phyloP scores from a whole-genome alignment of 2,797 vertebrate species.

The Megalops cyprinoides region DNA sequence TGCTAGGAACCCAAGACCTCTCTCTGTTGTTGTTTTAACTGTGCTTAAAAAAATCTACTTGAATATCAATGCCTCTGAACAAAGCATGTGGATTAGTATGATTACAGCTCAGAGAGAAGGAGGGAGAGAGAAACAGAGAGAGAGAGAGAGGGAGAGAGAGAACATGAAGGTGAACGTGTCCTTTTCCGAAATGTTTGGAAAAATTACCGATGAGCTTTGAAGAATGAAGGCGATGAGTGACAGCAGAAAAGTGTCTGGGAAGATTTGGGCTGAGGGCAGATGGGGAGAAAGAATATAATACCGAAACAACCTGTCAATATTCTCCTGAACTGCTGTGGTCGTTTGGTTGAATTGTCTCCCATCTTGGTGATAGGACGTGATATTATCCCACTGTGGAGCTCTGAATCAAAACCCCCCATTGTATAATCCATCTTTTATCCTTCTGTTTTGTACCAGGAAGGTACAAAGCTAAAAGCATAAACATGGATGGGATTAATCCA shows the following conservation, averaged over 20 bases:
- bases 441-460: not conserved
- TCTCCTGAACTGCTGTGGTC: not conserved
- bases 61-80: not conserved
- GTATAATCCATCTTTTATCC: conserved; percentile 4
- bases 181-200: not conserved
- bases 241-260: not conserved
- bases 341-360: conserved; percentile 9
- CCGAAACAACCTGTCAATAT: not conserved
- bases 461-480: conserved; percentile 17
- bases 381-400: conserved; percentile 20
- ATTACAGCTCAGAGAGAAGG: not conserved
- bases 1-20: not conserved
- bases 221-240: not conserved
- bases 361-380: conserved; percentile 25
- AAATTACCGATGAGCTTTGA: not conserved
- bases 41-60: not conserved
- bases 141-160: too few species aligned
- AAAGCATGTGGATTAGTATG: conserved; percentile 6
- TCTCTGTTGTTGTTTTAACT: not conserved
- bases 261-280: not conserved
- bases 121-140: too few species aligned
- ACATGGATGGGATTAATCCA: not conserved
- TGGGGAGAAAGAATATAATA: not conserved
- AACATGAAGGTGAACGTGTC: conserved; percentile 16
- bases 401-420: conserved; percentile 21